Conservation (phyloP, 2,888 invertebrate genomes). For the Parasteatoda lunata region DNA sequence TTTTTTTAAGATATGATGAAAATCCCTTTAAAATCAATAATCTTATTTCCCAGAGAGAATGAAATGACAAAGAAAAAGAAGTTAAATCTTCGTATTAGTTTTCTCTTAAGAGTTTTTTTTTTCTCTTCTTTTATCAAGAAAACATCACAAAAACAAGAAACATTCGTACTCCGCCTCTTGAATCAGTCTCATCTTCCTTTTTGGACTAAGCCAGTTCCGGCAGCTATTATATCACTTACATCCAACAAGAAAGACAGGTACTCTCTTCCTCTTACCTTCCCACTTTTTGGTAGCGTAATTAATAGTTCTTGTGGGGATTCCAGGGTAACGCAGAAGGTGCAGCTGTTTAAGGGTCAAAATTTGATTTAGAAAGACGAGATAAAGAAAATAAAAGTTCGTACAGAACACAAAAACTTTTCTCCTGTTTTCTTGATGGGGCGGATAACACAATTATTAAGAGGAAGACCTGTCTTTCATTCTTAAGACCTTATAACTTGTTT, state of each 20-base stretch:
- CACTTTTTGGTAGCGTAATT: conserved; percentile 21
- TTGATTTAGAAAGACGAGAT: conserved; percentile 30
- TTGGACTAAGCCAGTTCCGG: background rate
- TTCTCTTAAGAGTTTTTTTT: too few relatives aligned
- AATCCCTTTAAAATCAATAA: too few relatives aligned
- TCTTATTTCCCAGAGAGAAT: too few relatives aligned
- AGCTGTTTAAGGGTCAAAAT: conserved; percentile 37
- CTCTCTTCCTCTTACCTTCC: background rate
- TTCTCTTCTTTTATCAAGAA: too few relatives aligned
- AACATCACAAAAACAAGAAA: background rate
- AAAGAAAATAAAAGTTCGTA: background rate
- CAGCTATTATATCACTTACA: background rate
- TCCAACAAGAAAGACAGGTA: background rate
- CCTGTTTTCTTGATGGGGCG: background rate
- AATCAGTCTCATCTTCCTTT: background rate
- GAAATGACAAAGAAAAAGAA: too few relatives aligned
- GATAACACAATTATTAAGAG: background rate
- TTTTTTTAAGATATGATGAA: too few relatives aligned
- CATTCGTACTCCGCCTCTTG: background rate
- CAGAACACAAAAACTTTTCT: background rate
- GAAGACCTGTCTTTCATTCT: too few relatives aligned
- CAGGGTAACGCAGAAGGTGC: conserved; percentile 15
- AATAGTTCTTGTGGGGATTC: conserved; percentile 45
- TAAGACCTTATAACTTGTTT: too few relatives aligned
- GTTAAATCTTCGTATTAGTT: too few relatives aligned